phyloP scores from a whole-genome alignment of 2,888 invertebrate genomes.

The Scaptomyza tumidula region DNA sequence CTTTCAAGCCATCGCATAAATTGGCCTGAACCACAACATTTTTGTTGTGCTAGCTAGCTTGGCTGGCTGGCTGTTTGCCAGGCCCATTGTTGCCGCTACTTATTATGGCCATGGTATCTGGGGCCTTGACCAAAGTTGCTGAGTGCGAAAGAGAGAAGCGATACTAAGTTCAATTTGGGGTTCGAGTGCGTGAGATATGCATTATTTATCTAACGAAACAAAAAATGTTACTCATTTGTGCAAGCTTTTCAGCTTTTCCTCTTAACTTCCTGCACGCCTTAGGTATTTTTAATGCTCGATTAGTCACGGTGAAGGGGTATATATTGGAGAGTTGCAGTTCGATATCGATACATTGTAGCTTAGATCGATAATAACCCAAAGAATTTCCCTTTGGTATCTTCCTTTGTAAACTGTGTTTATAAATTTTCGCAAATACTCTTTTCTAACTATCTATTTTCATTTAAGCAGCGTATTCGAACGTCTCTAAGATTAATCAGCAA shows the following conservation, averaged over 20 bases:
- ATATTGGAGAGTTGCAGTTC: no score
- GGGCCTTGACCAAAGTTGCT: slow-evolving; percentile 55
- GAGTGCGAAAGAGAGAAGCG: neutral
- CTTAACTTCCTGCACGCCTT: slow-evolving; percentile 64
- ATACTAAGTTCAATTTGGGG: slow-evolving; percentile 44
- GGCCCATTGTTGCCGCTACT: slow-evolving; percentile 53
- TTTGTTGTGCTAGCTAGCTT: neutral
- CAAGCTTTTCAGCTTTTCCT: neutral
- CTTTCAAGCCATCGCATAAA: slow-evolving; percentile 56
- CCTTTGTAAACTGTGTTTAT: neutral
- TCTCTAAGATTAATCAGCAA: neutral
- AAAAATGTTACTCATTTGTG: slow-evolving; percentile 60
- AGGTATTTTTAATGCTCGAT: slow-evolving; percentile 18
- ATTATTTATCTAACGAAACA: slow-evolving; percentile 81
- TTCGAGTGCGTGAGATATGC: slow-evolving; percentile 83
- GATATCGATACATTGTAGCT: neutral
- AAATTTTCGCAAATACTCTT: neutral
- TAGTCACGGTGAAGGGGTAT: neutral
- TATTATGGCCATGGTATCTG: slow-evolving; percentile 72
- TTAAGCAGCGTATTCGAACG: neutral
- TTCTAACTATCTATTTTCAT: neutral
- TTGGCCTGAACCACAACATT: slow-evolving; percentile 50
- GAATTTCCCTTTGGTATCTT: neutral
- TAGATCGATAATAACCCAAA: neutral
- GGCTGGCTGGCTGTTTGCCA: neutral